phyloP scores from a whole-genome alignment of 30 jellyfish, hydroid and myxozoan genomes.

The Chrysaora quinquecirrha region DNA sequence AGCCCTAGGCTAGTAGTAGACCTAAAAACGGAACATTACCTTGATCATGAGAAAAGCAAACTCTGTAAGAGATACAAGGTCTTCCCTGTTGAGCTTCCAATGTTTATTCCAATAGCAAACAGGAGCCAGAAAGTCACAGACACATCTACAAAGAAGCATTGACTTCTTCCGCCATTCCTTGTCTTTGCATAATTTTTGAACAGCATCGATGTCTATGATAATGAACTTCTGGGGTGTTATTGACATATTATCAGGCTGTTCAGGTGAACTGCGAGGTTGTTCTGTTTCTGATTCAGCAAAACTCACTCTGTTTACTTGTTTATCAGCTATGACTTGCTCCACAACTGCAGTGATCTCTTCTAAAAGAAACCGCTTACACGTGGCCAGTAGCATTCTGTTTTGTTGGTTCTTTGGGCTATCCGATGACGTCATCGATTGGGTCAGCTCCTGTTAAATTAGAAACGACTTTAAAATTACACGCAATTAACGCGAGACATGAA shows the following conservation, averaged over 20 bases:
- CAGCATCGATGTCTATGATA: slow-evolving; percentile 7
- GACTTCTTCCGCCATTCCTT: slow-evolving; percentile 19
- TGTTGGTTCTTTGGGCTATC: slow-evolving; percentile 48
- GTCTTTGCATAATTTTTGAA: slow-evolving; percentile 17
- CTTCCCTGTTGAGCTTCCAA: slow-evolving; percentile 62
- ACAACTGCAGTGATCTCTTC: neutral
- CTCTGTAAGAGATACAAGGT: slow-evolving; percentile 7
- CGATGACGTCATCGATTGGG: slow-evolving; percentile 43
- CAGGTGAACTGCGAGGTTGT: neutral
- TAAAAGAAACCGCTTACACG: slow-evolving; percentile 40
- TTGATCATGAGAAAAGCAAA: slow-evolving; percentile 58
- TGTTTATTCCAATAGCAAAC: slow-evolving; percentile 70
- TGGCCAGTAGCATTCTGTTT: slow-evolving; percentile 17
- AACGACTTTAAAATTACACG: no score
- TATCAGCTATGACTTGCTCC: neutral
- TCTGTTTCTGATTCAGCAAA: slow-evolving; percentile 25
- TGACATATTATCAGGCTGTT: neutral
- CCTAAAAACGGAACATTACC: no score
- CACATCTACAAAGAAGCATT: slow-evolving; percentile 44
- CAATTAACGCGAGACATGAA: no score
- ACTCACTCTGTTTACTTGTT: slow-evolving; percentile 59
- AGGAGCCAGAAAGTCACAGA: slow-evolving; percentile 60
- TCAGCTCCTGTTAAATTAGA: slow-evolving; percentile 71
- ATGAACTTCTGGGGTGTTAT: slow-evolving; percentile 38
- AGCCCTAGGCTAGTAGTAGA: no score